Evolutionary conservation across 2,797 vertebrate species (phyloP).

Genomic region (Sebastes oblongus): DNA sequence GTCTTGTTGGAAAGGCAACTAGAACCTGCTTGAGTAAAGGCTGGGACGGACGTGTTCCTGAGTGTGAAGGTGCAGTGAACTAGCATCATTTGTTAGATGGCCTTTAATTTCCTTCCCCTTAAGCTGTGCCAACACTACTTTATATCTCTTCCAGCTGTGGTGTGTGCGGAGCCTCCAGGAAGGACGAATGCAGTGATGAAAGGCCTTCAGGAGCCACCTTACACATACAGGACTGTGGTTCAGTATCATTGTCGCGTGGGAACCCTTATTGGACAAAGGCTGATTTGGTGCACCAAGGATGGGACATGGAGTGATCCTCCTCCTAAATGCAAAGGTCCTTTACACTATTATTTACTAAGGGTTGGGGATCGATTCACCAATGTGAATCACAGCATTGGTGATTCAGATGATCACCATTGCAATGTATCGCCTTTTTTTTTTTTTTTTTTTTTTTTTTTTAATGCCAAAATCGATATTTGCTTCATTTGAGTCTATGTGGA

Average conservation of each 20-base stretch:
- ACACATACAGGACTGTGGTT: constrained; percentile 51
- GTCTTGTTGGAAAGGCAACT: constrained; percentile 56
- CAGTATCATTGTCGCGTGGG: constrained; percentile 64
- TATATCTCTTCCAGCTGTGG: constrained; percentile 43
- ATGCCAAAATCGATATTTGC: no score
- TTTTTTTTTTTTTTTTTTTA: no score
- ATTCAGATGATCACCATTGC: no score
- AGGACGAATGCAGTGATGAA: constrained; percentile 7
- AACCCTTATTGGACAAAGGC: constrained; percentile 49
- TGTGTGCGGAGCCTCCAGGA: constrained; percentile 34
- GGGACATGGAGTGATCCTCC: constrained; percentile 75
- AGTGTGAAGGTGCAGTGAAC: constrained; percentile 71
- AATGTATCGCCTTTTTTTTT: no score
- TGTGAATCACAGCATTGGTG: no score
- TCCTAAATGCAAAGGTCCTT: constrained; percentile 73
- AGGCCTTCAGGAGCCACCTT: background rate
- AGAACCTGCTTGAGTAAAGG: constrained; percentile 65
- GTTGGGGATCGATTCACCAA: no score
- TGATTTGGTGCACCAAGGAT: constrained; percentile 69
- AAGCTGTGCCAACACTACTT: background rate
- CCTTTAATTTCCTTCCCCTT: background rate
- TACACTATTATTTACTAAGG: background rate
- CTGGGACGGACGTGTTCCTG: constrained; percentile 75
- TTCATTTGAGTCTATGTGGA: no score
- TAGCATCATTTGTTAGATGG: background rate